A percentile compares a stretch with the other conserved stretches of the same genome.
Evolutionary conservation across 2,797 vertebrate species (phyloP).

Genomic region (Lacerta bilineata): DNA sequence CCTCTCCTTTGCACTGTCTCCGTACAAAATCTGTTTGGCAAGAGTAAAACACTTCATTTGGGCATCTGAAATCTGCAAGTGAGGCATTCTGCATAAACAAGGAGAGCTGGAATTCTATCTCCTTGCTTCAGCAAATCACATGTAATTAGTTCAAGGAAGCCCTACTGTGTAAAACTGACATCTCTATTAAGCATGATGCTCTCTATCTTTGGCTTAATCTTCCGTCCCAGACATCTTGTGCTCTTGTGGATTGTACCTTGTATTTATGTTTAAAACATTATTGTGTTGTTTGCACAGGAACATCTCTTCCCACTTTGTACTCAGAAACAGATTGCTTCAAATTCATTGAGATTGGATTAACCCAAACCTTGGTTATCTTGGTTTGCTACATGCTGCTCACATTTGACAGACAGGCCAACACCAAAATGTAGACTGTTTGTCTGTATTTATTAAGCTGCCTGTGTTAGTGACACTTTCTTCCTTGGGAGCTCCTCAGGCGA

Average conservation of each 20-base stretch:
- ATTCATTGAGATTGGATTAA: neutral
- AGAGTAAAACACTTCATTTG: constrained; percentile 11
- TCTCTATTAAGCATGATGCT: neutral
- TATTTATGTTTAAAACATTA: neutral
- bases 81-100: neutral
- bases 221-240: neutral
- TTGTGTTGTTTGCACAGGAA: neutral
- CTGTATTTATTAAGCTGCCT: neutral
- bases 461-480: neutral
- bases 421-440: neutral
- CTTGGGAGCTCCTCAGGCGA: too few relatives aligned
- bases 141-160: constrained; percentile 41
- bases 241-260: neutral
- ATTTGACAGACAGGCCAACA: constrained; percentile 4
- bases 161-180: neutral
- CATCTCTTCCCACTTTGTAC: neutral
- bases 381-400: neutral
- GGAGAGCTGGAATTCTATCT: constrained; percentile 30
- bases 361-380: neutral
- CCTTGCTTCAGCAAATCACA: constrained; percentile 26
- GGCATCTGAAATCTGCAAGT: neutral
- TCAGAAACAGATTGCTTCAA: neutral
- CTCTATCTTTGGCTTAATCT: neutral
- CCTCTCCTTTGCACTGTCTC: neutral
- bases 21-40: neutral